Evolutionary conservation across 2,797 vertebrate species (phyloP).

Genomic region (Periparus ater): DNA sequence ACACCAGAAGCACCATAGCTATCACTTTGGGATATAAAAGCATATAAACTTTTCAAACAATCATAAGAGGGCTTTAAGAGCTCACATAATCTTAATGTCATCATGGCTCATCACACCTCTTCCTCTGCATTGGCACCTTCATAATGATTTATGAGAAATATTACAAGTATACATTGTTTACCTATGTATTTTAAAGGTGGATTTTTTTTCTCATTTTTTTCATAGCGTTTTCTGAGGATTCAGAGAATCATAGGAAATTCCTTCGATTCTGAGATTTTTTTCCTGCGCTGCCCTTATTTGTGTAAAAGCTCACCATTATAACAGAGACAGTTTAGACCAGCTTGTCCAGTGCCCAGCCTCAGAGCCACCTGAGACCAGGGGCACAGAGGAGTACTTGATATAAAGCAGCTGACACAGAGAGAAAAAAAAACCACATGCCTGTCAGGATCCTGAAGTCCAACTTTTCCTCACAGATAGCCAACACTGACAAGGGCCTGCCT

Average conservation of each 20-base stretch:
- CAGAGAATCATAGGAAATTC: neutral
- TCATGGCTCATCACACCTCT: neutral
- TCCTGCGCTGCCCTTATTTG: neutral
- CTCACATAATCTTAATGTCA: neutral
- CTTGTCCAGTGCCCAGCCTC: neutral
- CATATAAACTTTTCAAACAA: neutral
- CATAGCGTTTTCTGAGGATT: neutral
- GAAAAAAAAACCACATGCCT: neutral
- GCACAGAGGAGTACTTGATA: neutral
- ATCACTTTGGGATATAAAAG: neutral
- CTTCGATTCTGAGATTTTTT: neutral
- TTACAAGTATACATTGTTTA: neutral
- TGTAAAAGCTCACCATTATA: neutral
- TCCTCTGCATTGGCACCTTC: neutral
- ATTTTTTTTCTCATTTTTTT: neutral
- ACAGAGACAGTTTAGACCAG: neutral
- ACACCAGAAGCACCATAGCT: neutral
- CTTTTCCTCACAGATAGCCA: neutral
- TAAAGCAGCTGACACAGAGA: neutral
- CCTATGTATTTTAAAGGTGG: neutral
- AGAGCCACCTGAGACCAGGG: neutral
- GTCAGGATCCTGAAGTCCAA: neutral
- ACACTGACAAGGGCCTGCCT: neutral
- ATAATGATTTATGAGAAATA: neutral
- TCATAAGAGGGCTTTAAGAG: neutral